Base-by-base conservation (phyloP, 2,888 invertebrate species). In the Rhingia rostrata region DNA sequence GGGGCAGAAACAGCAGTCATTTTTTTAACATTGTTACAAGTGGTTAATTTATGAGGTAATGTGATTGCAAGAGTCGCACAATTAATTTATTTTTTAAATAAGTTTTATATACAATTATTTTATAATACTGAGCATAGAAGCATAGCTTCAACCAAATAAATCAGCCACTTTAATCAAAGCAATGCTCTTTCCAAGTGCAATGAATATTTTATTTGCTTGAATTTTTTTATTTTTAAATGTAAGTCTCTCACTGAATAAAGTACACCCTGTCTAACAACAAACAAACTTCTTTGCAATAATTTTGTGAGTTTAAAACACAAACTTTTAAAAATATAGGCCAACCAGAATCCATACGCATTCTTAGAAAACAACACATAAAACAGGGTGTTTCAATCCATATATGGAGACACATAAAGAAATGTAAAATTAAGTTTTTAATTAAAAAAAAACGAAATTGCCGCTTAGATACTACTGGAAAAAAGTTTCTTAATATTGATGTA, bases 21-120 rank as follows among this genome's bases (percentile, higher is more conserved):
- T 43, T 35, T 43, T 37, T 14, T 30, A 49, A 32, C 12, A 32
- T 49, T 60, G 10, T 45, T 14, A 43, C 61, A 41, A 51, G 41
- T 58, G 60, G 32, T 47, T 47, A 12, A 58, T 7, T 43, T 7
- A 43, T 30, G 12, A 69, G 22, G 35, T 9, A 30, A 22, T 10
- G 9, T 72, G 22, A 41, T 61, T 33, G n/a, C 32, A 45, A 45
- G 32, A 49, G 45, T 37, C 61, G 72, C 72, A 72, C 72, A 72
- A 72, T 51, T 49, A n/a, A 39, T 54, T 33, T 53, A 30, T 60
- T 41, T 51, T 61, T 32, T 4, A 51, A 35, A 35, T 10, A 49
- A 49, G 14, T 6, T 37, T 4, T 4, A 14, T 3, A 33, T 14
- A 7, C 4, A n/a, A 14, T 4, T 35, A 22, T 6, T 37, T 14